These are phyloP conservation scores for Nineta flava DNA, from an alignment of 2,888 invertebrate genomes.

Conservation along the genomic window DNA sequence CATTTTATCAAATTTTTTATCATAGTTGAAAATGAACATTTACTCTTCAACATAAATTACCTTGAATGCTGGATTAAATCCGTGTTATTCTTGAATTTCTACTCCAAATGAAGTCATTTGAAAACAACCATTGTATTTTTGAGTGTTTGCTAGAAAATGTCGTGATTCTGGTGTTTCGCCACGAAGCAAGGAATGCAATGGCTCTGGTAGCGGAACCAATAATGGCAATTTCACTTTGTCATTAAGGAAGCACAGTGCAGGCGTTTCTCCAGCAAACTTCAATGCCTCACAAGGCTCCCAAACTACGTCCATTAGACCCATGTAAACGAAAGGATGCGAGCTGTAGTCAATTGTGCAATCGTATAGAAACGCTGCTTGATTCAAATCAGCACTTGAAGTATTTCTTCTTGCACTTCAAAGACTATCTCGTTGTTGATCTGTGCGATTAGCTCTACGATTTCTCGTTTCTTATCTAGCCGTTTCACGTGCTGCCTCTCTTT, in stretches of 20 bases:
- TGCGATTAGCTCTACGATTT: no score
- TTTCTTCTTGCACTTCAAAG: no score
- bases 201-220: slow-evolving; percentile 7
- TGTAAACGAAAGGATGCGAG: slow-evolving; percentile 5
- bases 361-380: background rate
- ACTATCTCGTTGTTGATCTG: no score
- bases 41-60: no score
- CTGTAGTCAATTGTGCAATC: background rate
- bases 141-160: no score
- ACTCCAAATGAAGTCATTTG: slow-evolving; percentile 16
- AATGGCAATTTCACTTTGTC: slow-evolving; percentile 12
- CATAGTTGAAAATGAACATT: background rate
- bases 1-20: background rate
- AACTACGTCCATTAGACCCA: slow-evolving; percentile 7
- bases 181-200: slow-evolving; percentile 7
- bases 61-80: slow-evolving; percentile 7
- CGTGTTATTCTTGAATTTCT: slow-evolving; percentile 7
- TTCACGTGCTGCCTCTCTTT: no score
- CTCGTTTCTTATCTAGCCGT: no score
- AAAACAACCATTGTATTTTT: no score
- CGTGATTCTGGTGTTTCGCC: slow-evolving; percentile 6
- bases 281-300: slow-evolving; percentile 13
- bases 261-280: slow-evolving; percentile 11
- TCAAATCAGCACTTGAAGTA: no score
- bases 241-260: slow-evolving; percentile 10